Base-by-base conservation (phyloP, 2,888 invertebrate species). In the Spialia ferax region DNA sequence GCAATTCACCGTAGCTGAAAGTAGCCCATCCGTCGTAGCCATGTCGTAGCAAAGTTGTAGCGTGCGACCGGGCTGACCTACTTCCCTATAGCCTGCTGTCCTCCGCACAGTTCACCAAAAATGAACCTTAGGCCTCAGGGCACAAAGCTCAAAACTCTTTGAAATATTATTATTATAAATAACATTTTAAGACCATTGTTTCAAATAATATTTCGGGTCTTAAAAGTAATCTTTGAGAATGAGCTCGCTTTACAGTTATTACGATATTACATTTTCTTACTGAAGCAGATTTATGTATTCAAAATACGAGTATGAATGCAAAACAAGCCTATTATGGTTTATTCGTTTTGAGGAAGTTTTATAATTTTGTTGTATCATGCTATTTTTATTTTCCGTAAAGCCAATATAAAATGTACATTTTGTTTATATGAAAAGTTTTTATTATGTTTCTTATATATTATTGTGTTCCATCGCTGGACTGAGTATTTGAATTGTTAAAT, bases 131-230 rank as follows among this genome's bases (percentile, higher is more conserved):
- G 22, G 5, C 6, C 6, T 5, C 0, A 13, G n/a, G 15, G 0
- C 32, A 18, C 11, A 64, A 32, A 15, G 48, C 22, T 11, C 23
- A 56, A 48, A 35, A 57, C 23, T 11, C 22, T 26, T 11, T 15
- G 29, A n/a, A n/a, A 29, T 23, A 0, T n/a, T 64, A 29, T 57
- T 55, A 29, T 35, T 64, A 64, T 56, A 64, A 45, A 63, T 64
- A 50, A 62, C 61, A 61, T 61, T 60, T 62, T 50, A 48, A 64
- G 57, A 57, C 48, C 32, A 35, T 64, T 64, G 64, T 64, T 64
- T 57, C 64, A 32, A 50, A 64, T 57, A 64, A 64, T 57, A 64
- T 57, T 64, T 35, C n/a, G 56, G 32, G 23, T 50, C 50, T 35
- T 23, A 57, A 48, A 50, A 64, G 50, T 56, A 50, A 35, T 64